phyloP scores from a whole-genome alignment of 2,797 vertebrate species.

The Chanos chanos region DNA sequence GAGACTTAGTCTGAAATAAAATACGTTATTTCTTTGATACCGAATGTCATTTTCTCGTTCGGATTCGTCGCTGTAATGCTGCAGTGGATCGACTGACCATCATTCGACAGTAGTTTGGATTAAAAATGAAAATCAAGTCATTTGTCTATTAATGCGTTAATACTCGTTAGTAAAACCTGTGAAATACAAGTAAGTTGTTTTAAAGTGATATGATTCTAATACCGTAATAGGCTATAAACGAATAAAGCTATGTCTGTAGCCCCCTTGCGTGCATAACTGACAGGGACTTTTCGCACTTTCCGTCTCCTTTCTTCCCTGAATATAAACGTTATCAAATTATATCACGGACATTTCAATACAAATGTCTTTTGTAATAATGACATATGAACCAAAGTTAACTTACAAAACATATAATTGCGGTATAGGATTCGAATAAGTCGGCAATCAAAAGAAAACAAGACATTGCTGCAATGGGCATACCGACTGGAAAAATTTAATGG shows the following conservation, averaged over 20 bases:
- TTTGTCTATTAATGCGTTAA: too few relatives aligned
- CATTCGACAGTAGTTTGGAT: too few relatives aligned
- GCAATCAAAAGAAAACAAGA: too few relatives aligned
- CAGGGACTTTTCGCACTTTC: background rate
- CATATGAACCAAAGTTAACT: background rate
- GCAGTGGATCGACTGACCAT: slow-evolving; percentile 50
- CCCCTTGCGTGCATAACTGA: background rate
- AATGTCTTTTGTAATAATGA: background rate
- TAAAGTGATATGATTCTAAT: too few relatives aligned
- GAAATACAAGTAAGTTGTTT: too few relatives aligned
- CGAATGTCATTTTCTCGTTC: slow-evolving; percentile 42
- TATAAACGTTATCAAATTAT: background rate
- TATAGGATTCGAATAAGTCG: too few relatives aligned
- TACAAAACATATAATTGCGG: background rate
- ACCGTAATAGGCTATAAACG: too few relatives aligned
- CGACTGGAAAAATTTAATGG: too few relatives aligned
- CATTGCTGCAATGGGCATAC: too few relatives aligned
- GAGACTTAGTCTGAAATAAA: background rate
- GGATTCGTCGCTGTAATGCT: slow-evolving; percentile 62
- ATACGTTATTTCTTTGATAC: background rate
- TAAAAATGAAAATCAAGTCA: too few relatives aligned
- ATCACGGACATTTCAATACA: background rate
- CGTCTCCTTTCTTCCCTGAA: background rate
- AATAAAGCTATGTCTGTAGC: background rate
- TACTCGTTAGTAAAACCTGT: too few relatives aligned